Percentiles rank a stretch among this genome's conserved stretches.
phyloP scores from a whole-genome alignment of 2,888 invertebrate genomes.

The Eremobia ochroleuca region DNA sequence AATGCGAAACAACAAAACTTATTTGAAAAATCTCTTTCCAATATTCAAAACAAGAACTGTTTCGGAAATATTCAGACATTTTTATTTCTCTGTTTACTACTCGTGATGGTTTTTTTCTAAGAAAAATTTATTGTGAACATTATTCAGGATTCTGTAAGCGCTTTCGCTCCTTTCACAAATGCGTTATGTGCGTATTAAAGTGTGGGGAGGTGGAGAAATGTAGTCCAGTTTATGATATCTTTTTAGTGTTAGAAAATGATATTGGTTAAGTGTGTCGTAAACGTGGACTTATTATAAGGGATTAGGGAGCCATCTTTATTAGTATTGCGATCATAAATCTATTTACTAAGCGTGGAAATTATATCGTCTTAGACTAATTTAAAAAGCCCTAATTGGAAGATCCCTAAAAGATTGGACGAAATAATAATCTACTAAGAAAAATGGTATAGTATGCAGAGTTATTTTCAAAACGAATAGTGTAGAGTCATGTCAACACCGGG shows the following conservation, averaged over 20 bases:
- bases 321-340: not conserved
- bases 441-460: too few relatives aligned
- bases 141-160: slow-evolving; percentile 52
- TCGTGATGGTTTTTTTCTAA: slow-evolving; percentile 25
- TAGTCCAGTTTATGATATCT: slow-evolving; percentile 22
- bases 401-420: not conserved
- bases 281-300: not conserved
- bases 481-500: too few relatives aligned
- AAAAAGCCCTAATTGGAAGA: not conserved
- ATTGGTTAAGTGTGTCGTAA: slow-evolving; percentile 32
- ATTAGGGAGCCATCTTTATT: not conserved
- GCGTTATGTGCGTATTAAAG: slow-evolving; percentile 30
- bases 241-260: slow-evolving; percentile 37
- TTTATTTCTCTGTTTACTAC: slow-evolving; percentile 55
- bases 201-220: slow-evolving; percentile 7
- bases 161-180: slow-evolving; percentile 34
- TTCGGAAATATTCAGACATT: slow-evolving; percentile 20
- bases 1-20: not conserved
- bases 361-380: not conserved
- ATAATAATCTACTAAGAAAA: not conserved
- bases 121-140: slow-evolving; percentile 53
- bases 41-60: slow-evolving; percentile 9
- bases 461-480: too few relatives aligned
- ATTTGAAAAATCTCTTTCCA: slow-evolving; percentile 20
- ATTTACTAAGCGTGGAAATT: not conserved